Percentiles rank a stretch among this genome's conserved stretches.
Evolutionary conservation across 2,113 vertebrate species (phyloP).

Genomic region (Arizona elegans): DNA sequence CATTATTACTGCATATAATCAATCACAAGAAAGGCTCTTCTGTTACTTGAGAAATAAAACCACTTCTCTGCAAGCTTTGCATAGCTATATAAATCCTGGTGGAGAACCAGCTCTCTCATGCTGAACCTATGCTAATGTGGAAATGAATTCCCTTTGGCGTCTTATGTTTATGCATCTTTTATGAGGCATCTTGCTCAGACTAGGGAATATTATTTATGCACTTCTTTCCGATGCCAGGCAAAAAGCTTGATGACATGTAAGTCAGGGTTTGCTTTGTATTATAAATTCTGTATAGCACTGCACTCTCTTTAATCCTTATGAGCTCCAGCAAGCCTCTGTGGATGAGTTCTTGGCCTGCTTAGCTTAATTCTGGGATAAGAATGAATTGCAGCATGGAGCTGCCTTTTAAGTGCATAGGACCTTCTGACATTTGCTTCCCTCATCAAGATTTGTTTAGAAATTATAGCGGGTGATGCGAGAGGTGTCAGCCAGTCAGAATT

Average conservation of each 20-base stretch:
- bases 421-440: constrained; percentile 34
- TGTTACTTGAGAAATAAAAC: background rate
- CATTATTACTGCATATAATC: background rate
- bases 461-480: constrained; percentile 34
- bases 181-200: background rate
- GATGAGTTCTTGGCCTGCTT: constrained; percentile 20
- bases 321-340: constrained; percentile 10
- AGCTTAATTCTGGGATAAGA: constrained; percentile 20
- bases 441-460: constrained; percentile 42
- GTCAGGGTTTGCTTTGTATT: constrained; percentile 29
- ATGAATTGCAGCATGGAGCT: background rate
- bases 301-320: constrained; percentile 16
- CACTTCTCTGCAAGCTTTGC: background rate
- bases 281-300: constrained; percentile 6
- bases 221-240: background rate
- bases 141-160: background rate
- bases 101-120: background rate
- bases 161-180: background rate
- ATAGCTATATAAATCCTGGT: background rate
- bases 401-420: background rate
- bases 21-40: background rate
- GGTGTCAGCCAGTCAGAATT: constrained; percentile 30
- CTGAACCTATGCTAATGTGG: background rate
- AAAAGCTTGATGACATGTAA: constrained; percentile 1
- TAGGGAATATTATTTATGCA: background rate